Evolutionary conservation across 2,888 invertebrate genomes (phyloP), one percentile per base, ranked within the genome.

Genomic region (Bruchidius siliquastri): DNA sequence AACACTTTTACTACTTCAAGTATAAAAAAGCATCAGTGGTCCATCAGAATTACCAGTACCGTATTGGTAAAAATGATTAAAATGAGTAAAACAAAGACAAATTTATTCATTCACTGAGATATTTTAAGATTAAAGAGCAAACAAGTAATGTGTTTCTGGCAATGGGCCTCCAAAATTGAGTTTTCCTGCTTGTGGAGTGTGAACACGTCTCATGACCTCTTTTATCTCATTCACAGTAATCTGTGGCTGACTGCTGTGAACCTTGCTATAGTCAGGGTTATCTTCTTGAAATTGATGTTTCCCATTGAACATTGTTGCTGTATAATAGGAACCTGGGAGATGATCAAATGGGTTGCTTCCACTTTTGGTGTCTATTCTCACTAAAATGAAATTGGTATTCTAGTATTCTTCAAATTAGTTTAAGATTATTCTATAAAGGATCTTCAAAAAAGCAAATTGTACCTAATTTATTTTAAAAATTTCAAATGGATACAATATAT

Each of bases 181-280:
- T 72, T 81, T 88, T 18, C 90, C 92, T 67, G 88, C 87, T 81
- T 88, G 90, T 0, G 92, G 91, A 66, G 89, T 89, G 84, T 89
- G 90, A 82, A 91, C 92, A 76, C 96, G 89, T 72, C 96, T 88
- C 81, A 96, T 88, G 0, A 93, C 96, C 87, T 96, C 96, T 77
- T 92, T 90, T 69, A 96, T 92, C 87, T 96, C 96, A 18, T 91
- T 89, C 0, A 95, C 93, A 22, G 92, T 93, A 73, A 96, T 91
- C 0, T 93, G 90, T 67, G 91, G 89, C 68, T 91, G 92, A 30
- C 91, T 91, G 81, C 90, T 92, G 81, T 90, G 90, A 0, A 92
- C 92, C 0, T 87, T 85, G 87, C 87, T 67, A 85, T 87, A 81
- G 75, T 83, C 81, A 82, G 88, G 73, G 85, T 86, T 80, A 81